phyloP scores from a whole-genome alignment of 2,113 vertebrate species.

The Spermophilus dauricus region DNA sequence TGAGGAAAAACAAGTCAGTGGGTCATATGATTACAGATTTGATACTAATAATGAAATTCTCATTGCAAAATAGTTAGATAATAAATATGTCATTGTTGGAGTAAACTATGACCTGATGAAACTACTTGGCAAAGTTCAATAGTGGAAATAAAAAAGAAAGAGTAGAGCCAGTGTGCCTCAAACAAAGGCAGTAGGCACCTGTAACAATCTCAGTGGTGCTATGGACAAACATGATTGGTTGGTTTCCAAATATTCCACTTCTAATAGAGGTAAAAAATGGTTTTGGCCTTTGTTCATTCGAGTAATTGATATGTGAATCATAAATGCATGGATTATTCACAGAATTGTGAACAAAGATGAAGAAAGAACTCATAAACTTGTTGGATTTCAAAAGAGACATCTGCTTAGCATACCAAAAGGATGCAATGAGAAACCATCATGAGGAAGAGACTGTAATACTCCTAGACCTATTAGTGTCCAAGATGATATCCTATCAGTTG shows the following conservation, averaged over 20 bases:
- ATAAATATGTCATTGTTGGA: not conserved
- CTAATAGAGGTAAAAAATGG: not conserved
- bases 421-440: not conserved
- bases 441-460: not conserved
- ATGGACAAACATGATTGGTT: not conserved
- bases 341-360: not conserved
- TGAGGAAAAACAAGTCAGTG: not conserved
- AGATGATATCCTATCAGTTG: not conserved
- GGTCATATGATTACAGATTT: not conserved
- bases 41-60: not conserved
- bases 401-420: not conserved
- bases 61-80: not conserved
- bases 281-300: not conserved
- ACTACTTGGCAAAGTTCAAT: not conserved
- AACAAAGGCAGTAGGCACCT: not conserved
- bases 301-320: not conserved
- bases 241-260: not conserved
- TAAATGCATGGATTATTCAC: not conserved
- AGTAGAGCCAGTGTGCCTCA: not conserved
- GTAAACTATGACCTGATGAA: not conserved
- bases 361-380: not conserved
- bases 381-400: not conserved
- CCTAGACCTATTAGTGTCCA: not conserved
- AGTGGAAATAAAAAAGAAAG: not conserved
- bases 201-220: not conserved